A percentile compares a stretch with the other conserved stretches of the same genome.
Conservation (phyloP, 2,888 invertebrate genomes). For the Orchestes rusci region DNA sequence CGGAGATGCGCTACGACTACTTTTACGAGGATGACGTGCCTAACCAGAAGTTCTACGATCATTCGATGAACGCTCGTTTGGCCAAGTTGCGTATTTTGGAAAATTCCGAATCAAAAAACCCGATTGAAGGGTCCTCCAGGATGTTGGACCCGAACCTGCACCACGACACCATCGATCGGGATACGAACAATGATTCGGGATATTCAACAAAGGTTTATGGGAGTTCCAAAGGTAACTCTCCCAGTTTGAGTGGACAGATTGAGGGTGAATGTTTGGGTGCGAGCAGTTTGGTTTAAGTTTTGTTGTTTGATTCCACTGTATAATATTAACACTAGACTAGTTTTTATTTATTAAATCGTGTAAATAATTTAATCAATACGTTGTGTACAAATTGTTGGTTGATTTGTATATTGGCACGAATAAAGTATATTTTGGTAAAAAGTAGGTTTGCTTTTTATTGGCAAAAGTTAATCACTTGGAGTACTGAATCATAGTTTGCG, state of each 20-base stretch:
- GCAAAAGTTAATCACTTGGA: too few relatives aligned
- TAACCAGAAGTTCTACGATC: constrained; percentile 28
- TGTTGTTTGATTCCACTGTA: not conserved
- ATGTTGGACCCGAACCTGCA: constrained; percentile 33
- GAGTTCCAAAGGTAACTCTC: constrained; percentile 71
- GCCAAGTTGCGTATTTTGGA: constrained; percentile 38
- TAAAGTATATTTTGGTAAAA: constrained; percentile 1
- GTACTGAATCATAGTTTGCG: too few relatives aligned
- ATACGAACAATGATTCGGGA: constrained; percentile 76
- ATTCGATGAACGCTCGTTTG: constrained; percentile 37
- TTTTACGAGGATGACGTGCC: constrained; percentile 29
- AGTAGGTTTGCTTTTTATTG: too few relatives aligned
- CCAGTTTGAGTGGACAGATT: constrained; percentile 56
- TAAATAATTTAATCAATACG: not conserved
- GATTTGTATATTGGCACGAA: not conserved
- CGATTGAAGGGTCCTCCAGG: constrained; percentile 32
- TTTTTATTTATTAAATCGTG: not conserved
- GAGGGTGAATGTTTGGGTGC: constrained; percentile 47
- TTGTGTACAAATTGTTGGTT: constrained; percentile 1
- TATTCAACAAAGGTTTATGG: constrained; percentile 78
- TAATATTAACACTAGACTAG: not conserved
- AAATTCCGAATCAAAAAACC: constrained; percentile 24
- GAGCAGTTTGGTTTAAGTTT: constrained; percentile 55
- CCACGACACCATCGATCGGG: constrained; percentile 48
- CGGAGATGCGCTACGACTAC: constrained; percentile 26